Evolutionary conservation across 1,140 invertebrate genomes (phyloP).

Genomic region (Cheumatopsyche charites): DNA sequence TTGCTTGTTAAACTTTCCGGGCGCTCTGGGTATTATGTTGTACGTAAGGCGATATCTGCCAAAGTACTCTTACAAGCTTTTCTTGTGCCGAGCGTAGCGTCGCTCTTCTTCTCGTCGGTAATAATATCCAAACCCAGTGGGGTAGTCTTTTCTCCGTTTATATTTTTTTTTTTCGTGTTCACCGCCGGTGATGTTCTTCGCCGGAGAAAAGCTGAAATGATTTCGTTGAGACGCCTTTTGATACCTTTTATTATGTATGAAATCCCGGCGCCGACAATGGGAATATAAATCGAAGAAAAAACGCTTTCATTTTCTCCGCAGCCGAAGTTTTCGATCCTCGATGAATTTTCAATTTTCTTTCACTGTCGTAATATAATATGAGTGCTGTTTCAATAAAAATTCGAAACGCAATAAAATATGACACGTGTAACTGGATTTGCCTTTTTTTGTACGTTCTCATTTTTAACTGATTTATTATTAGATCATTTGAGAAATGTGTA

Average conservation of each 20-base stretch:
- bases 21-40: conserved; percentile 36
- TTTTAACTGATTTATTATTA: not conserved
- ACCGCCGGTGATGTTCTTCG: not conserved
- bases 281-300: no score
- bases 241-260: conserved; percentile 13
- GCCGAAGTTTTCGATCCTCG: no score
- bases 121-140: conserved; percentile 34
- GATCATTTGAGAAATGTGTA: not conserved
- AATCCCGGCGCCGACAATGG: not conserved
- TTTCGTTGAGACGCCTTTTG: conserved; percentile 7
- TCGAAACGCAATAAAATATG: no score
- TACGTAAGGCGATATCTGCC: conserved; percentile 40
- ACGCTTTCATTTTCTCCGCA: no score
- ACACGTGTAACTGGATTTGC: not conserved
- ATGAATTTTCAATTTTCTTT: no score
- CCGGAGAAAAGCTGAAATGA: conserved; percentile 1
- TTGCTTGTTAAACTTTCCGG: conserved; percentile 39
- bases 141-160: conserved; percentile 18
- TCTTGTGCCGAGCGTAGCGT: conserved; percentile 38
- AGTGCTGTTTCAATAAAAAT: no score
- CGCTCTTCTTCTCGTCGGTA: conserved; percentile 36
- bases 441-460: not conserved
- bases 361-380: no score
- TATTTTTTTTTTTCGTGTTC: not conserved
- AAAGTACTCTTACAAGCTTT: conserved; percentile 41